These are phyloP conservation scores for Florisuga fusca DNA, from an alignment of 2,797 vertebrate genomes.

Conservation along the genomic window DNA sequence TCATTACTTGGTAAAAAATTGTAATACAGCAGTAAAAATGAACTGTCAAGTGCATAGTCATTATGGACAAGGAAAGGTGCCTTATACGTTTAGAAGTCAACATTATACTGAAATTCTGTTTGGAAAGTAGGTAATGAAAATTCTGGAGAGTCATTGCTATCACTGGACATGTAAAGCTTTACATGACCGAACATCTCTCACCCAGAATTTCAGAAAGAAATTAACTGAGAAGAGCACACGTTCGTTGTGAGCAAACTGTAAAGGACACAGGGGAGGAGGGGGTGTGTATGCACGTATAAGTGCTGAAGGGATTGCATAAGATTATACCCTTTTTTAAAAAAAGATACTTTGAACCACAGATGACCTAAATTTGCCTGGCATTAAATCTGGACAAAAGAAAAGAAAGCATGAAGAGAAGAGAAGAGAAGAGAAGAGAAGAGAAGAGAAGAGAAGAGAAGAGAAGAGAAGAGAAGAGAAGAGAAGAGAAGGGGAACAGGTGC, in stretches of 20 bases:
- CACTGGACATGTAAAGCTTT: not conserved
- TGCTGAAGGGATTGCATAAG: not conserved
- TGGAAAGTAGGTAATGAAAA: not conserved
- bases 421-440: not conserved
- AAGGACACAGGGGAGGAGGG: not conserved
- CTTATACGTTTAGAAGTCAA: not conserved
- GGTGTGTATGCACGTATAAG: not conserved
- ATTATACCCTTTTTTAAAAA: not conserved
- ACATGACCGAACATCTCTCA: not conserved
- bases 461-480: not conserved
- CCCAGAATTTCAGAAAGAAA: not conserved
- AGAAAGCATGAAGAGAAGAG: not conserved
- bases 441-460: not conserved
- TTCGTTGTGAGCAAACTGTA: not conserved
- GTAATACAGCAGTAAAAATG: not conserved
- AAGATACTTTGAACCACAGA: not conserved
- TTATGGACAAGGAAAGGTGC: not conserved
- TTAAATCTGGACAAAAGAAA: not conserved
- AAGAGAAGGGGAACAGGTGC: not conserved
- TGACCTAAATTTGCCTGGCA: not conserved
- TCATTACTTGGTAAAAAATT: not conserved
- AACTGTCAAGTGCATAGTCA: slow-evolving; percentile 9
- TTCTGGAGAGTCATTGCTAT: not conserved
- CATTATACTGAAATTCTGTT: not conserved
- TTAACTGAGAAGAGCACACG: not conserved